Base-by-base conservation (phyloP, 2,888 invertebrate genomes). In the Eurytoma californica region DNA sequence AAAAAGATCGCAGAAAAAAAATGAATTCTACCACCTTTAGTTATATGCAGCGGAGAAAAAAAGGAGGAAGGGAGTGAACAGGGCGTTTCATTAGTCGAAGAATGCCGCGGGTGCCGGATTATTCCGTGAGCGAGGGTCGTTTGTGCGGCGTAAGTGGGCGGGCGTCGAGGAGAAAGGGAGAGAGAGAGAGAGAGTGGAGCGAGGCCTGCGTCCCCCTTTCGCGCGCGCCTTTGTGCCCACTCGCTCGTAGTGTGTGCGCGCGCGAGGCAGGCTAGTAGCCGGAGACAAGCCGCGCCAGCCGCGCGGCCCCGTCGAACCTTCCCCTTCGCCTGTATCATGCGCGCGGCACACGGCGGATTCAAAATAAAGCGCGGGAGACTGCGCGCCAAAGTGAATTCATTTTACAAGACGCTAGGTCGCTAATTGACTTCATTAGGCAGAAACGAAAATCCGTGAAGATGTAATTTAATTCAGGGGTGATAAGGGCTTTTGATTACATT, bases 81-180 rank as follows among this genome's bases (percentile, higher is more conserved):
- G 39, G 39, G 39, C 39, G 39, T 39, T 39, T 39, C 39, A 39
- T 39, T 39, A 39, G 39, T 9, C 39, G 30, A 67, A 30, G 5
- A 67, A 53, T 18, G 51, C n/a, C 14, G 39, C 39, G 9, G 39
- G 13, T 39, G 9, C 3, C 24, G 72, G 57, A 30, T 72, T 53
- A 53, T 51, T 72, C 30, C 51, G 61, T 72, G 72, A 24, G 53
- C 72, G 72, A 66, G 73, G 66, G 63, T 70, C 49, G 51, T 47
- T 57, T 30, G 39, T 16, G 28, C 30, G 18, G n/a, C 49, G 18
- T 75, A 72, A 77, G 72, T 77, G 72, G 76, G 69, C 60, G 66
- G 72, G 66, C 67, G 60, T 49, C 28, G 39, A 18, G 20, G 47
- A n/a, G 20, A 18, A n/a, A 18, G 12, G 9, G 69, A 58, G 51